Percentiles rank a stretch among this genome's conserved stretches.
These are phyloP conservation scores for Nesoenas mayeri DNA, from an alignment of 2,113 vertebrate species.

Conservation along the genomic window DNA sequence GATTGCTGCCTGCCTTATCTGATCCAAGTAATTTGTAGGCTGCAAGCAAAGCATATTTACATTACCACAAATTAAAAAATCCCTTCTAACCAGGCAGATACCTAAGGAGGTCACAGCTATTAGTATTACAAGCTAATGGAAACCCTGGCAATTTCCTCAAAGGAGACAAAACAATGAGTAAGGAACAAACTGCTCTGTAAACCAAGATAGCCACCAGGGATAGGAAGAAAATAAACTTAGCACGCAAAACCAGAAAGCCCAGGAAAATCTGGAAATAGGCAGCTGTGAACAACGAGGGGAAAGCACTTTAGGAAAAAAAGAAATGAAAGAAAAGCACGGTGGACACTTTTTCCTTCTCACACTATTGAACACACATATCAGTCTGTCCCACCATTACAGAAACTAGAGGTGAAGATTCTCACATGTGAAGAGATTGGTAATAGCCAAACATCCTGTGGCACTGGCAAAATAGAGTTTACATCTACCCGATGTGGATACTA, in stretches of 20 bases:
- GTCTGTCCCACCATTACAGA: not conserved
- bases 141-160: slow-evolving; percentile 47
- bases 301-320: not conserved
- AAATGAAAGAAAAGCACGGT: not conserved
- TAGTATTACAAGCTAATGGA: slow-evolving; percentile 35
- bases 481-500: not conserved
- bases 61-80: slow-evolving; percentile 39
- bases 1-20: slow-evolving; percentile 5
- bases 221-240: slow-evolving; percentile 4
- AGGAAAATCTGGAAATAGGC: not conserved
- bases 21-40: not conserved
- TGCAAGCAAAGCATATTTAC: slow-evolving; percentile 33
- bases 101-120: slow-evolving; percentile 5
- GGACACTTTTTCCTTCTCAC: not conserved
- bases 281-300: not conserved
- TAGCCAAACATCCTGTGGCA: not conserved
- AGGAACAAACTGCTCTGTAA: slow-evolving; percentile 28
- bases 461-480: not conserved
- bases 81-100: slow-evolving; percentile 21
- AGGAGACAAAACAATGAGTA: slow-evolving; percentile 28
- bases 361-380: not conserved
- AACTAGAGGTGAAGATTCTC: not conserved
- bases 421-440: not conserved
- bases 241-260: not conserved
- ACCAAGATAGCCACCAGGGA: slow-evolving; percentile 16